Evolutionary conservation across 2,888 invertebrate genomes (phyloP), one percentile per base, ranked within the genome.

Genomic region (Watsonalla binaria): DNA sequence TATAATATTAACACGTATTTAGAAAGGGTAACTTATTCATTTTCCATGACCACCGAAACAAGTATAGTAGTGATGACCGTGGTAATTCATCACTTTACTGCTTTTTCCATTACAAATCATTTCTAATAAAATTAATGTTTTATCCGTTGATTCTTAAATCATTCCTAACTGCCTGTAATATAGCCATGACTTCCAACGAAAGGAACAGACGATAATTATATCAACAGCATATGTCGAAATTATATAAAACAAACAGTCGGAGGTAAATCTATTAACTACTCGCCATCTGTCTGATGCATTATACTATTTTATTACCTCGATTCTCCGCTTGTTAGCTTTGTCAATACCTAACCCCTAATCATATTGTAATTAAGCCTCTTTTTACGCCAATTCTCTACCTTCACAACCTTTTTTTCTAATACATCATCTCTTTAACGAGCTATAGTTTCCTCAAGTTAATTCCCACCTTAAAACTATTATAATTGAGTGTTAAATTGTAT

Each of bases 301-400:
- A 82, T 79, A 84, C 84, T 85, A 88, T 90, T 24, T 89, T 89
- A 89, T 87, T 82, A 83, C 81, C 75, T 82, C 76, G 73, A 68
- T 80, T 76, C 84, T 82, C 42, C 81, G 86, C 88, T 85, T 83
- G 87, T 88, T 89, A 87, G 87, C 84, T 84, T 85, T 82, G 75
- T 81, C 72, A 75, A 71, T 66, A 78, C 73, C 77, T 77, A 82
- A 86, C 88, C 88, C 84, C 77, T 86, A 88, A 90, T 90, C 88
- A 88, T 88, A 81, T 80, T 74, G 78, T 84, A 89, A 90, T 90
- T 89, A 89, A 84, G 81, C 74, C 72, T 70, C 79, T 88, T 90
- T 90, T 89, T 89, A 89, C 89, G 90, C 90, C 86, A 90, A 89
- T 90, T 84, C 80, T 66, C 62, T 55, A 60, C 68, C 63, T 62